Conservation (phyloP, 2,888 invertebrate species). For the Drosophila borborema region DNA sequence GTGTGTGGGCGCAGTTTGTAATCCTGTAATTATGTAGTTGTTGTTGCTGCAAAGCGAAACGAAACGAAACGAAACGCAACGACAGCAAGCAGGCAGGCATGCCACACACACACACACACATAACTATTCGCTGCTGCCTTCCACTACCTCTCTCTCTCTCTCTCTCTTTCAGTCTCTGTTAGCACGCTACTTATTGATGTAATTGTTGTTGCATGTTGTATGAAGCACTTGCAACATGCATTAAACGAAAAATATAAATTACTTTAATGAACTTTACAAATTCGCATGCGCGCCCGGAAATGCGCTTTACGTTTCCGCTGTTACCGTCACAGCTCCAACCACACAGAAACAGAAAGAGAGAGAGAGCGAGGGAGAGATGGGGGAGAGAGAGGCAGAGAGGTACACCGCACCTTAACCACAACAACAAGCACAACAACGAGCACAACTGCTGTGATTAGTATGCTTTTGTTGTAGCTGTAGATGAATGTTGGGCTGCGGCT, state of each 20-base stretch:
- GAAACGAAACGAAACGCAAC: slow-evolving; percentile 56
- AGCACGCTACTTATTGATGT: slow-evolving; percentile 76
- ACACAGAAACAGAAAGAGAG: slow-evolving; percentile 5
- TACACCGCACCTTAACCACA: slow-evolving; percentile 62
- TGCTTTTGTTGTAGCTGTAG: slow-evolving; percentile 68
- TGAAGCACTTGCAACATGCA: slow-evolving; percentile 67
- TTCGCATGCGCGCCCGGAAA: slow-evolving; percentile 78
- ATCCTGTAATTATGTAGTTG: slow-evolving; percentile 80
- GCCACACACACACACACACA: slow-evolving; percentile 25
- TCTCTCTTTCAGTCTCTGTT: slow-evolving; percentile 10
- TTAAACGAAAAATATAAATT: slow-evolving; percentile 78
- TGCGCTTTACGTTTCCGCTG: slow-evolving; percentile 76
- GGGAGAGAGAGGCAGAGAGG: not conserved
- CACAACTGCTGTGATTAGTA: slow-evolving; percentile 68
- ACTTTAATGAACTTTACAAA: slow-evolving; percentile 80
- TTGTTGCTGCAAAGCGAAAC: slow-evolving; percentile 62
- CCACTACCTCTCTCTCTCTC: not conserved
- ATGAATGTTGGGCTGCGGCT: slow-evolving; percentile 72
- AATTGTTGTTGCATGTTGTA: slow-evolving; percentile 69
- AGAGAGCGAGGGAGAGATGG: not conserved
- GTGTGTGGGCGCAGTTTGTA: slow-evolving; percentile 69
- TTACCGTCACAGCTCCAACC: slow-evolving; percentile 21
- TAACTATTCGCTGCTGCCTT: slow-evolving; percentile 8
- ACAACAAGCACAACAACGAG: slow-evolving; percentile 38
- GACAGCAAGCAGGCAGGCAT: slow-evolving; percentile 25